phyloP scores from a whole-genome alignment of 2,113 vertebrate species.

The Lepisosteus osseus region DNA sequence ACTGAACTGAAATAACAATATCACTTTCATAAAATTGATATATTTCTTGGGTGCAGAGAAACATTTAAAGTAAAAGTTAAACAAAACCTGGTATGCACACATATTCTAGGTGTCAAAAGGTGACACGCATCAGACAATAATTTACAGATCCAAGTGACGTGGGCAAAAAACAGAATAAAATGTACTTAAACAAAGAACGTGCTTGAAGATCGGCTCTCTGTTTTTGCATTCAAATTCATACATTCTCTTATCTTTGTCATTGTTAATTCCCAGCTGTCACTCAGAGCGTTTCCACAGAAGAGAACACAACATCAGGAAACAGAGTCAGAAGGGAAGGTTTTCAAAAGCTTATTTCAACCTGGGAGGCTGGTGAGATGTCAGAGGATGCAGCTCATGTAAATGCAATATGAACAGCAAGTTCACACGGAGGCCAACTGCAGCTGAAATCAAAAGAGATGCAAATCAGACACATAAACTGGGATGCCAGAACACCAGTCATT shows the following conservation, averaged over 20 bases:
- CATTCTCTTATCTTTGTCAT: conserved; percentile 43
- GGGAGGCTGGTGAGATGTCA: conserved; percentile 49
- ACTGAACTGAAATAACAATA: too few relatives aligned
- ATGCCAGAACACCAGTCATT: conserved; percentile 16
- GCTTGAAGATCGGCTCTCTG: conserved; percentile 23
- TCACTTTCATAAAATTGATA: too few relatives aligned
- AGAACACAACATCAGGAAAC: conserved; percentile 27
- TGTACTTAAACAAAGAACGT: conserved; percentile 17
- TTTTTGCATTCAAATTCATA: conserved; percentile 59
- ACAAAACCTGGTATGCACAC: too few relatives aligned
- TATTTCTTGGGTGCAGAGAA: too few relatives aligned
- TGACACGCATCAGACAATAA: too few relatives aligned
- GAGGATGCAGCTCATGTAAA: conserved; percentile 46
- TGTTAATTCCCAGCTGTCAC: conserved; percentile 59
- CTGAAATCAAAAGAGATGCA: conserved; percentile 43
- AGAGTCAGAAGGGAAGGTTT: too few relatives aligned
- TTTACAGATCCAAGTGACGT: too few relatives aligned
- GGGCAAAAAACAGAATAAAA: conserved; percentile 33
- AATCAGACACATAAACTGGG: conserved; percentile 32
- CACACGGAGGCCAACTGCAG: conserved; percentile 49
- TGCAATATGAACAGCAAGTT: conserved; percentile 47
- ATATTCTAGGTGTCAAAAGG: too few relatives aligned
- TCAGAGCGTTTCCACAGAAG: conserved; percentile 47
- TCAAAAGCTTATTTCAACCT: conserved; percentile 20
- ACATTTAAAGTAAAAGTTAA: too few relatives aligned